Evolutionary conservation across 2,797 vertebrate genomes (phyloP), one percentile per base, ranked within the genome.

Genomic region (Picus viridis): DNA sequence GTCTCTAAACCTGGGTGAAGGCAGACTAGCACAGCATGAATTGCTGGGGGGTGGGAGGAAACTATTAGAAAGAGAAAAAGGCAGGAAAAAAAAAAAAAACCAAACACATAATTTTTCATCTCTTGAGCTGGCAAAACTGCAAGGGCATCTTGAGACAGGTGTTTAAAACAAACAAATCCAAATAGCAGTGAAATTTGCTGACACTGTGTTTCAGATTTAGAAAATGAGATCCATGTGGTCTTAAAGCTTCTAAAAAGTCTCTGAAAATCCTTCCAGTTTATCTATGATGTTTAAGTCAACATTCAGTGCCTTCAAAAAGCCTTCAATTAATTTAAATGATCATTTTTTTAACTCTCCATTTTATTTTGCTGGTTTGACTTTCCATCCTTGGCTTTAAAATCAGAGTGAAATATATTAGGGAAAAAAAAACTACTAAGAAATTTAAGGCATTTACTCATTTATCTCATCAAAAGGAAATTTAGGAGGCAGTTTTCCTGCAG

Each of bases 391-490:
- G 3, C 18, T 71, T 74, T 79, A 93, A 74, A 83, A 75, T 56
- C 27, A 71, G 14, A 34, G 18, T 53, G 20, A 51, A 17, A n/a
- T 29, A 39, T 27, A 34, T 10, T 27, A 34, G 6, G 9, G 9
- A 10, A 16, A n/a, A 16, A 58, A 41, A 6, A 39, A 39, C 4
- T 26, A 58, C 56, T 54, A 16, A 81, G 53, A 93, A 91, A 83
- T 81, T 58, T 81, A 53, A 93, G 73, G 85, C 89, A 77, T 87
- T 89, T 15, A 16, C 5, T 6, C 72, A 77, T 79, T 93, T 81
- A 78, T 89, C 63, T 91, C 59, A 83, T 88, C 73, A 92, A 89
- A 88, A 67, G 63, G 61, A 86, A 81, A 54, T 80, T 83, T 49
- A 78, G 61, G 83, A 87, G n/a, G 79, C 51, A 86, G n/a, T 47